Percentiles rank a stretch among this genome's conserved stretches.
phyloP scores from a whole-genome alignment of 2,113 vertebrate genomes.

The Neogobius melanostomus region DNA sequence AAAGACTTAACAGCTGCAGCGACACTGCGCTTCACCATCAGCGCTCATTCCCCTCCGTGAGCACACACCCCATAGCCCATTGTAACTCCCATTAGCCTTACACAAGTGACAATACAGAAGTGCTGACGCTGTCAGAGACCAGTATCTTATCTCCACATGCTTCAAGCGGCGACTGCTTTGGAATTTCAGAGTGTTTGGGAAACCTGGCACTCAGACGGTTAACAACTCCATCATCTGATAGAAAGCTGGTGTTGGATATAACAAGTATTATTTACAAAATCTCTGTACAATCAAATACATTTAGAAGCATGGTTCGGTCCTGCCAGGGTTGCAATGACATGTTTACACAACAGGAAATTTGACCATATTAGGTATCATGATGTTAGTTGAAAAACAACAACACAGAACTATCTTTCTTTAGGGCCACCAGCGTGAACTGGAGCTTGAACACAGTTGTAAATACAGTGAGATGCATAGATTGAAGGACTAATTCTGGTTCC shows the following conservation, averaged over 20 bases:
- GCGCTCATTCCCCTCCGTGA: slow-evolving; percentile 10
- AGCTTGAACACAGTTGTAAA: slow-evolving; percentile 1
- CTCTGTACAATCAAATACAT: slow-evolving; percentile 67
- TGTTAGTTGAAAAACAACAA: background rate
- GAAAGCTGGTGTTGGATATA: slow-evolving; percentile 72
- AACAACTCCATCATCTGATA: slow-evolving; percentile 54
- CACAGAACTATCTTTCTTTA: background rate
- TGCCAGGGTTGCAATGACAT: slow-evolving; percentile 27
- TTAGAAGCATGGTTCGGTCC: slow-evolving; percentile 39
- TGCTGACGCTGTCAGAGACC: slow-evolving; percentile 6
- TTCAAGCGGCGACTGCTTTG: slow-evolving; percentile 28
- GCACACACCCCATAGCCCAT: slow-evolving; percentile 37
- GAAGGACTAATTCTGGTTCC: background rate
- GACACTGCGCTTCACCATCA: slow-evolving; percentile 43
- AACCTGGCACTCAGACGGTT: slow-evolving; percentile 40
- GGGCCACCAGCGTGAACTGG: background rate
- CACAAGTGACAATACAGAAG: background rate
- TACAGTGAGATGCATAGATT: slow-evolving; percentile 1
- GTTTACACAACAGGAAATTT: slow-evolving; percentile 38
- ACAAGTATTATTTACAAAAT: slow-evolving; percentile 68
- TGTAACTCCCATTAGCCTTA: background rate
- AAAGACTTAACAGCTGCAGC: slow-evolving; percentile 58
- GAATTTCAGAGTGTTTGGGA: slow-evolving; percentile 28
- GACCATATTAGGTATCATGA: slow-evolving; percentile 16
- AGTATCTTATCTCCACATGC: slow-evolving; percentile 10